Evolutionary conservation across 2,888 invertebrate species (phyloP).

Genomic region (Amblyjoppa fuscipennis): DNA sequence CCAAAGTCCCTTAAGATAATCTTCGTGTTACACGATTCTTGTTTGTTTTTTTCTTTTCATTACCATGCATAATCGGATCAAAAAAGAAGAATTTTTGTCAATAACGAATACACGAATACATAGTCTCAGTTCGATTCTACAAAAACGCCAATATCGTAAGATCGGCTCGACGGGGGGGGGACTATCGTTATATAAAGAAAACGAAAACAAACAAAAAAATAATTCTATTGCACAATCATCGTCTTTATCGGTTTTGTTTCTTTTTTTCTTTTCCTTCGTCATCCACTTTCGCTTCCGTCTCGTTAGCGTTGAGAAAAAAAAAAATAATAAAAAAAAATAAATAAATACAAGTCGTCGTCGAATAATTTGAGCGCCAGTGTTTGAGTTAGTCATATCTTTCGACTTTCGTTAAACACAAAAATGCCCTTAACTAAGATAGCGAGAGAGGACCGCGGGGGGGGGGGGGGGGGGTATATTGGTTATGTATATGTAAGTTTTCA

Average conservation of each 20-base stretch:
- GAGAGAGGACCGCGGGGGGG: not conserved
- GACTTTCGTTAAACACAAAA: conserved; percentile 57
- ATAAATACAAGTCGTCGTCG: conserved; percentile 35
- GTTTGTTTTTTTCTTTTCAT: not conserved
- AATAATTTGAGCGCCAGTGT: conserved; percentile 53
- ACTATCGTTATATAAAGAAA: conserved; percentile 27
- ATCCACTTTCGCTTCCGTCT: conserved; percentile 28
- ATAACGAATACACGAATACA: not conserved
- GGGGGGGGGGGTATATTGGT: not conserved
- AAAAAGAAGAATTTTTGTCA: not conserved
- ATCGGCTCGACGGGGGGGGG: conserved; percentile 40
- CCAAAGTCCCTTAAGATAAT: not conserved
- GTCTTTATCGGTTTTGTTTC: conserved; percentile 34
- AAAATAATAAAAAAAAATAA: too few relatives aligned
- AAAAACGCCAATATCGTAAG: conserved; percentile 21
- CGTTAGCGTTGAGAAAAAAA: conserved; percentile 28
- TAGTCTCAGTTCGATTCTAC: not conserved
- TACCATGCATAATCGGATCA: not conserved
- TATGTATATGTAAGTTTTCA: conserved; percentile 26
- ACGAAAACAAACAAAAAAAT: conserved; percentile 25
- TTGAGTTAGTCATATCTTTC: conserved; percentile 44
- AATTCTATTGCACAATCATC: conserved; percentile 63
- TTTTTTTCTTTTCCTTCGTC: conserved; percentile 24
- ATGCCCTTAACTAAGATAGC: conserved; percentile 28
- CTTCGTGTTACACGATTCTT: not conserved